phyloP scores from a whole-genome alignment of 2,797 vertebrate species.

The Champsocephalus gunnari region DNA sequence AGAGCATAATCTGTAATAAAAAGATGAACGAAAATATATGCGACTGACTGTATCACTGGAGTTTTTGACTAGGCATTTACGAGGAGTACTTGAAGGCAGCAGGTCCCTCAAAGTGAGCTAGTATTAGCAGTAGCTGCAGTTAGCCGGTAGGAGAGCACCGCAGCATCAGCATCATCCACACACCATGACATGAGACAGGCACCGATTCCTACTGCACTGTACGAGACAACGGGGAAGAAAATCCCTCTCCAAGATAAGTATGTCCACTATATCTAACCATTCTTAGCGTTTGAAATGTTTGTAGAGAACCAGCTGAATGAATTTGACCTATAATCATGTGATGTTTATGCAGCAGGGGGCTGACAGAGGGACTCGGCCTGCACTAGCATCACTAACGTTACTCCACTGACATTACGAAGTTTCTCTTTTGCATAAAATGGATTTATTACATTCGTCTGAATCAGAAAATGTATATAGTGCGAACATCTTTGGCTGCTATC shows the following conservation, averaged over 20 bases:
- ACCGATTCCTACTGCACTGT: background rate
- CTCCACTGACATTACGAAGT: background rate
- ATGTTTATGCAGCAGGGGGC: conserved; percentile 33
- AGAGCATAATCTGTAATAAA: too few species aligned
- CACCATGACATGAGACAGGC: conserved; percentile 37
- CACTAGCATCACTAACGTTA: conserved; percentile 31
- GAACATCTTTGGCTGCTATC: background rate
- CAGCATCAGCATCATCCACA: conserved; percentile 43
- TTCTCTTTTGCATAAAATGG: background rate
- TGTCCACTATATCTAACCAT: background rate
- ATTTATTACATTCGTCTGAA: background rate
- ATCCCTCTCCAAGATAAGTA: conserved; percentile 50
- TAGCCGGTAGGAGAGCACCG: conserved; percentile 47
- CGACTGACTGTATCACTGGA: too few species aligned
- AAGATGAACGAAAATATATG: too few species aligned
- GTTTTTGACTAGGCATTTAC: background rate
- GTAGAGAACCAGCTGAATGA: background rate
- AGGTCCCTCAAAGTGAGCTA: conserved; percentile 62
- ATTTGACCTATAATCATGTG: conserved; percentile 24
- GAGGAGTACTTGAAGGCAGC: conserved; percentile 53
- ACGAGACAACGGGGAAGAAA: background rate
- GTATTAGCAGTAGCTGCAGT: conserved; percentile 42
- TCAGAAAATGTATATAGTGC: background rate
- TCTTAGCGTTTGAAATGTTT: background rate
- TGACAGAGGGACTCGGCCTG: conserved; percentile 56